These are phyloP conservation scores for Malthinus flaveolus DNA, from an alignment of 2,888 invertebrate genomes.

Conservation along the genomic window DNA sequence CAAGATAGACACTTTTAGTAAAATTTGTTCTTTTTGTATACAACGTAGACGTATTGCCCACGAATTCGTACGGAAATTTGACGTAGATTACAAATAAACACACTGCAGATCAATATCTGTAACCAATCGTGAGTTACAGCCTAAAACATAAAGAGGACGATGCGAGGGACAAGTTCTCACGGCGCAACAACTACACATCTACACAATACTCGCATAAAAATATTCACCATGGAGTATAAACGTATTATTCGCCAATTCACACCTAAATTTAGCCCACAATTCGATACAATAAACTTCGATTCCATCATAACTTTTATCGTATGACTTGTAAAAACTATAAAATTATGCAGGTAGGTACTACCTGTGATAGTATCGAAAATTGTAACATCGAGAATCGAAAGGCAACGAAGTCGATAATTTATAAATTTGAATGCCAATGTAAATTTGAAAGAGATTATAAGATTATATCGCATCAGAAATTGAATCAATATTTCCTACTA, in stretches of 20 bases:
- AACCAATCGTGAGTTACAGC: constrained; percentile 51
- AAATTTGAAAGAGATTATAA: constrained; percentile 38
- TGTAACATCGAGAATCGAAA: too few relatives aligned
- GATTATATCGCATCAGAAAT: constrained; percentile 37
- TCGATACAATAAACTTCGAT: constrained; percentile 39
- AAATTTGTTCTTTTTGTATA: constrained; percentile 33
- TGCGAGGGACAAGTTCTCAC: constrained; percentile 34
- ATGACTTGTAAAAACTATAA: background rate
- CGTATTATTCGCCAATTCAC: constrained; percentile 52
- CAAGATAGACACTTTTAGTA: constrained; percentile 20
- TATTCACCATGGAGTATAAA: constrained; percentile 36
- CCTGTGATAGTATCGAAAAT: too few relatives aligned
- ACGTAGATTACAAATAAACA: constrained; percentile 51
- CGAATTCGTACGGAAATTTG: constrained; percentile 46
- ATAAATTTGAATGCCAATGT: constrained; percentile 23
- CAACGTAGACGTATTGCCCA: constrained; percentile 44
- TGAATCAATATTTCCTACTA: constrained; percentile 38
- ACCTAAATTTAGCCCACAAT: constrained; percentile 52
- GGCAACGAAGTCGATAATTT: too few relatives aligned
- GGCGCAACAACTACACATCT: constrained; percentile 40
- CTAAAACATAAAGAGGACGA: constrained; percentile 48
- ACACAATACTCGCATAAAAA: constrained; percentile 39
- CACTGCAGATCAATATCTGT: constrained; percentile 50
- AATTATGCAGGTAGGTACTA: too few relatives aligned
- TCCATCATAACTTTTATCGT: constrained; percentile 40